Evolutionary conservation across 2,888 invertebrate species (phyloP).

Genomic region (Lochmaea crataegi): DNA sequence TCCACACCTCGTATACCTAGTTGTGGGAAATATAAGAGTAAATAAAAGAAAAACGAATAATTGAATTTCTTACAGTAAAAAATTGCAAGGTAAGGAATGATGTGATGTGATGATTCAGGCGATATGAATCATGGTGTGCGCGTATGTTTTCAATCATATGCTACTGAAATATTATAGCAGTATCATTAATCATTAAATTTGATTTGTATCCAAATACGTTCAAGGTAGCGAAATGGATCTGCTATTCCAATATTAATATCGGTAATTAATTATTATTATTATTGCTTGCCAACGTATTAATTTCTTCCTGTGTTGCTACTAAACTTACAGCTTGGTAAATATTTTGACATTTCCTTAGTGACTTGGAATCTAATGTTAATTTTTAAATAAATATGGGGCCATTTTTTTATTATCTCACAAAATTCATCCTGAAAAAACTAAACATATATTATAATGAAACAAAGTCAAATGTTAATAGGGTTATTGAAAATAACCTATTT

Average conservation of each 20-base stretch:
- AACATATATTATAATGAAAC: too few relatives aligned
- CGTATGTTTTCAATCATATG: neutral
- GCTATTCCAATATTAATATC: neutral
- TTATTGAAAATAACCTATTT: too few relatives aligned
- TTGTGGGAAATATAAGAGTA: too few relatives aligned
- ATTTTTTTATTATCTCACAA: too few relatives aligned
- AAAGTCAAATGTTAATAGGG: too few relatives aligned
- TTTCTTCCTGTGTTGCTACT: neutral
- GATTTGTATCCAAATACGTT: constrained; percentile 8
- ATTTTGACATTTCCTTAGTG: neutral
- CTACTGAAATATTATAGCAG: constrained; percentile 9
- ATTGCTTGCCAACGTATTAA: neutral
- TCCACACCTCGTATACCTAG: neutral
- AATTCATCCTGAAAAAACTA: too few relatives aligned
- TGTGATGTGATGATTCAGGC: neutral
- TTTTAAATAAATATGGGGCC: neutral
- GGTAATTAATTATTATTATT: constrained; percentile 4
- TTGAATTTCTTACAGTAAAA: neutral
- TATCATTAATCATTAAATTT: constrained; percentile 8
- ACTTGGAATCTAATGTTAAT: neutral
- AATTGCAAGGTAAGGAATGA: neutral
- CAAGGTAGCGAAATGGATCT: constrained; percentile 3
- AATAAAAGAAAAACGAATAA: too few relatives aligned
- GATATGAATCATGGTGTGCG: neutral
- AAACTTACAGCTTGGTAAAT: neutral